These are phyloP conservation scores for Coleophora flavipennella DNA, from an alignment of 2,888 invertebrate genomes.

Conservation along the genomic window DNA sequence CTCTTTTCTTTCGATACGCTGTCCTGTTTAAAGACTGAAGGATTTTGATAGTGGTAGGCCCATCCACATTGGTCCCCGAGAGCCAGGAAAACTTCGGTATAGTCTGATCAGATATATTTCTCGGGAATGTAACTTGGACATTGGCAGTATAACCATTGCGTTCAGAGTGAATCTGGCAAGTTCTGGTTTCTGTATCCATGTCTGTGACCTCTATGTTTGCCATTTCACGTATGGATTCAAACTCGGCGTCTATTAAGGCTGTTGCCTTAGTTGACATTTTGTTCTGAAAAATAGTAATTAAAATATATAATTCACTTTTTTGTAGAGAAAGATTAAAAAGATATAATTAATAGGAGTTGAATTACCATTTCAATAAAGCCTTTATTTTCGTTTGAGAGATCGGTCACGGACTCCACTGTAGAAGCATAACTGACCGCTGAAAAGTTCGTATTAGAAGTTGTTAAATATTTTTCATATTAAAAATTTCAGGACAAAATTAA, in stretches of 20 bases:
- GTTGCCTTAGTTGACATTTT: conserved; percentile 45
- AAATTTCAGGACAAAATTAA: not conserved
- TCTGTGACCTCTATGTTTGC: conserved; percentile 68
- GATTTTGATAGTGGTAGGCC: conserved; percentile 79
- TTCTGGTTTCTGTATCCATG: conserved; percentile 73
- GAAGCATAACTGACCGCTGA: conserved; percentile 59
- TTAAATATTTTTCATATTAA: not conserved
- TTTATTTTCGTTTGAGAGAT: conserved; percentile 44
- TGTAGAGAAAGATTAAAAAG: not conserved
- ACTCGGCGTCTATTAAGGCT: conserved; percentile 62
- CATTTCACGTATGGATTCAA: conserved; percentile 65
- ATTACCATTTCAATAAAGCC: conserved; percentile 55
- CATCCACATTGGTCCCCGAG: conserved; percentile 76
- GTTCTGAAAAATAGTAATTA: conserved; percentile 33
- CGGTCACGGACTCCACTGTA: conserved; percentile 52
- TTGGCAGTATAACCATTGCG: conserved; percentile 68
- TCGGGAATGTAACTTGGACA: conserved; percentile 74
- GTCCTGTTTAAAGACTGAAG: conserved; percentile 86
- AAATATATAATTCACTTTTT: not conserved
- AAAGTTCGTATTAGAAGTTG: not conserved
- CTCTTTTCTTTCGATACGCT: conserved; percentile 86
- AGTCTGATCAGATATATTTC: conserved; percentile 54
- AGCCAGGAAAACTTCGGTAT: conserved; percentile 68
- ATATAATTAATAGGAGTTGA: not conserved
- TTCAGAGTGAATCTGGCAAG: conserved; percentile 72